Evolutionary conservation across 2,797 vertebrate genomes (phyloP), one percentile per base, ranked within the genome.

Genomic region (Anguilla anguilla): DNA sequence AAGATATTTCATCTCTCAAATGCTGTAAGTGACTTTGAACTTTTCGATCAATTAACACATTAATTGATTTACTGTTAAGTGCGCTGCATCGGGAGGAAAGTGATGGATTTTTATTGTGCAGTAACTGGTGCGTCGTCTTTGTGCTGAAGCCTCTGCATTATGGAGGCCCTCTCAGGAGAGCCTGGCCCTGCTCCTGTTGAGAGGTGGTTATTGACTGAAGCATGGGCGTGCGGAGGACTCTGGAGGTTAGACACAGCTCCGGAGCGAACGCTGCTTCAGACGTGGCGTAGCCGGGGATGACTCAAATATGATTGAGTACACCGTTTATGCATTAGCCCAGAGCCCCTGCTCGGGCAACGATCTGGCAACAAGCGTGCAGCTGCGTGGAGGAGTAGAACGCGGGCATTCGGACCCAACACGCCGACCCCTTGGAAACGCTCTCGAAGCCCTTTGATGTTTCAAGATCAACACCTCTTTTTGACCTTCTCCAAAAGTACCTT

Each of bases 261-360:
- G n/a, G 64, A 86, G 79, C 17, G 72, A 91, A 84, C 79, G 35
- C 79, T 53, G 17, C 59, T 2, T 86, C 81, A 87, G 88, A 86
- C 86, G 90, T 74, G 74, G 86, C 85, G 87, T 67, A 85, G 74
- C 74, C 39, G 13, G 74, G 72, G 74, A 79, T 39, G 74, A 90
- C 84, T 55, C 43, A 84, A 90, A 88, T 86, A 86, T 89, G 89
- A 92, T 90, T 87, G 88, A 92, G 77, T 86, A 88, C 89, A 90
- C 86, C 82, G 61, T 92, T 92, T 93, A 87, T 91, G 86, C 91
- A 92, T 93, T 93, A 93, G 89, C 61, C 84, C 90, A 90, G 87
- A 89, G 83, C 51, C 64, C 82, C 64, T 39, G 35, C 83, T 90
- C 89, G 87, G 88, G 91, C 90, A 89, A 89, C 90, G 88, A 86